Base-by-base conservation (phyloP, 2,888 invertebrate genomes). In the Rutpela maculata region DNA sequence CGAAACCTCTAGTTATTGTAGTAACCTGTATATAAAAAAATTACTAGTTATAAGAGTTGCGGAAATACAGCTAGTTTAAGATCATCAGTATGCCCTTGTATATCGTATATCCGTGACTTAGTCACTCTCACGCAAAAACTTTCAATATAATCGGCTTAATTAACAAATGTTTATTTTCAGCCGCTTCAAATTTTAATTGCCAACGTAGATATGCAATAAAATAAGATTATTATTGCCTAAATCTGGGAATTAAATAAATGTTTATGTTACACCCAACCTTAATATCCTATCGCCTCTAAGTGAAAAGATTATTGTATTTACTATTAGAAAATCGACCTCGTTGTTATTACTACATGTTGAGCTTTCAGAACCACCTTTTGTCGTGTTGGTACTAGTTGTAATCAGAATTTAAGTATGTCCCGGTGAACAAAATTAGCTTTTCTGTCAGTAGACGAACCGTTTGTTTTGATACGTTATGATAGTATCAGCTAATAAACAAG, bases 201-300 rank as follows among this genome's bases (percentile, higher is more conserved):
- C 55, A 22, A 22, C 4, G 17, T 60, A 59, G 22, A 62, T 62
- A 43, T 70, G 62, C 15, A 38, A 70, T 70, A 70, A 70, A 70
- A 70, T 70, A 60, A 59, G 60, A n/a, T 22, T 60, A 43, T 70
- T 70, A 70, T 60, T 62, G 70, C 50, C 60, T 60, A 15, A 19
- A 70, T 70, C 57, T 22, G 62, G 31, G 43, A 43, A 70, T 70
- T 70, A 60, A 43, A 60, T 70, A 70, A 70, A 70, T 70, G 60
- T 70, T 70, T 70, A 70, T 18, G 60, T 70, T 62, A 70, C 22
- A 43, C 50, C 38, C 60, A 70, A 70, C 60, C 18, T 62, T 70
- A 60, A 70, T 60, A 70, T 60, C 59, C 59, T 12, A 38, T 35
- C 35, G 43, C 38, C 1, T 38, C 9, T 65, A 18, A 65, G 17